phyloP scores from a whole-genome alignment of 2,888 invertebrate species.

The Allygus modestus region DNA sequence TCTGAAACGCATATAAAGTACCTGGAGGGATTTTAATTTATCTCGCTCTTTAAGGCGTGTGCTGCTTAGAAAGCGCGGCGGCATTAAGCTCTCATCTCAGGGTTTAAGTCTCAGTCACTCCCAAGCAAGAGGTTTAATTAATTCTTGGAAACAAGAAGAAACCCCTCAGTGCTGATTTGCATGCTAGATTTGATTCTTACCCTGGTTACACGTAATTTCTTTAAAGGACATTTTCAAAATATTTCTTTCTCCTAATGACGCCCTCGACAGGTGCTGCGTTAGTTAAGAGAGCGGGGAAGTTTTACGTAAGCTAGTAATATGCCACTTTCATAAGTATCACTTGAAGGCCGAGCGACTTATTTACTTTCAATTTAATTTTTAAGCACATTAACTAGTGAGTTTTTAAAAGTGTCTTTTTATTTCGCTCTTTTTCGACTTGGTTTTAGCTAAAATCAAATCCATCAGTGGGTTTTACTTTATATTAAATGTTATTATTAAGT shows the following conservation, averaged over 20 bases:
- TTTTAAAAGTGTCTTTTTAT: too few relatives aligned
- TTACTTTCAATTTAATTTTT: too few relatives aligned
- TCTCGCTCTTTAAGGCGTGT: neutral
- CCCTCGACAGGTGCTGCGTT: neutral
- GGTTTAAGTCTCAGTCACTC: neutral
- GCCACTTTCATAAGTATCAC: too few relatives aligned
- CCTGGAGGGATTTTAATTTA: constrained; percentile 11
- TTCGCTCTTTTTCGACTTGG: too few relatives aligned
- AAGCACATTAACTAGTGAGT: too few relatives aligned
- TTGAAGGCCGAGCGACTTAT: too few relatives aligned
- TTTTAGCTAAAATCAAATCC: too few relatives aligned
- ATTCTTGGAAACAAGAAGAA: constrained; percentile 32
- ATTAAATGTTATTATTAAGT: too few relatives aligned
- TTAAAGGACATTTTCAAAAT: neutral
- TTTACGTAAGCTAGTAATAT: too few relatives aligned
- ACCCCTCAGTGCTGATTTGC: neutral
- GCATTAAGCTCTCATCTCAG: constrained; percentile 21
- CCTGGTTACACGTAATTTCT: constrained; percentile 1
- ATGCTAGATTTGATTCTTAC: neutral
- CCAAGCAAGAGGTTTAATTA: constrained; percentile 17
- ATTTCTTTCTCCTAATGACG: neutral
- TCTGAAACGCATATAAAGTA: neutral
- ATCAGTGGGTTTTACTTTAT: too few relatives aligned
- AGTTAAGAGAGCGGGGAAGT: neutral
- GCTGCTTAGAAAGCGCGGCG: neutral